Evolutionary conservation across 2,113 vertebrate genomes (phyloP).

Genomic region (Leucopsar rothschildi): DNA sequence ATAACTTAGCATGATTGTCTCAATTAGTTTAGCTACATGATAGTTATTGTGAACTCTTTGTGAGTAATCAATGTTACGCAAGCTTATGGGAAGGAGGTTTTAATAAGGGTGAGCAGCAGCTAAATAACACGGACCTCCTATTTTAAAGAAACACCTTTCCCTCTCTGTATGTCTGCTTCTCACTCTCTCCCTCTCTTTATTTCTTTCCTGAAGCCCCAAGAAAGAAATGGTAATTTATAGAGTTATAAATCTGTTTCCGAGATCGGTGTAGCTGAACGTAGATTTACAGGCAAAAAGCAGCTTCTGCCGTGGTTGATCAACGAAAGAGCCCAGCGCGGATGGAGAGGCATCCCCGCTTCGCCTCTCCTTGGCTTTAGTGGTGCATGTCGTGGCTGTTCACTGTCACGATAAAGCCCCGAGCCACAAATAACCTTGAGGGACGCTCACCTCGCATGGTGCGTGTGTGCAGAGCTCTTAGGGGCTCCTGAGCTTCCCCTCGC

Average conservation of each 20-base stretch:
- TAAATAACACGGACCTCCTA: background rate
- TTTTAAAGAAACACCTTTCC: background rate
- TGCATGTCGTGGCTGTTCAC: background rate
- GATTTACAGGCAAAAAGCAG: background rate
- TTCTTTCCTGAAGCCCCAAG: background rate
- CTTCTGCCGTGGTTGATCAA: background rate
- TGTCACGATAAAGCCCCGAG: background rate
- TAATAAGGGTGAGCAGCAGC: background rate
- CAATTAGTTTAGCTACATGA: slow-evolving; percentile 55
- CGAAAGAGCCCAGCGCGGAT: background rate
- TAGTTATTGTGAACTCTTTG: slow-evolving; percentile 44
- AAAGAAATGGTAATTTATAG: slow-evolving; percentile 6
- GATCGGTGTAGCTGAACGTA: background rate
- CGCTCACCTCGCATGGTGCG: background rate
- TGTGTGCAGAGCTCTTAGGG: rapidly evolving
- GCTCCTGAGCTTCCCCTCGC: background rate
- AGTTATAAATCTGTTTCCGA: slow-evolving; percentile 22
- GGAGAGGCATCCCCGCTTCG: background rate
- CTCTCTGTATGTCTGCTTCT: rapidly evolving
- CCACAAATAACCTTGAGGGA: background rate
- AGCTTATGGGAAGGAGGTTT: slow-evolving; percentile 27
- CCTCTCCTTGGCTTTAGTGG: background rate
- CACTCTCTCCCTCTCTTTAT: background rate
- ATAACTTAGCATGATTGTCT: slow-evolving; percentile 60
- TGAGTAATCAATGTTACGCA: slow-evolving; percentile 67